A percentile compares a stretch with the other conserved stretches of the same genome.
Evolutionary conservation across 2,888 invertebrate genomes (phyloP).

Genomic region (Lingula anatina): DNA sequence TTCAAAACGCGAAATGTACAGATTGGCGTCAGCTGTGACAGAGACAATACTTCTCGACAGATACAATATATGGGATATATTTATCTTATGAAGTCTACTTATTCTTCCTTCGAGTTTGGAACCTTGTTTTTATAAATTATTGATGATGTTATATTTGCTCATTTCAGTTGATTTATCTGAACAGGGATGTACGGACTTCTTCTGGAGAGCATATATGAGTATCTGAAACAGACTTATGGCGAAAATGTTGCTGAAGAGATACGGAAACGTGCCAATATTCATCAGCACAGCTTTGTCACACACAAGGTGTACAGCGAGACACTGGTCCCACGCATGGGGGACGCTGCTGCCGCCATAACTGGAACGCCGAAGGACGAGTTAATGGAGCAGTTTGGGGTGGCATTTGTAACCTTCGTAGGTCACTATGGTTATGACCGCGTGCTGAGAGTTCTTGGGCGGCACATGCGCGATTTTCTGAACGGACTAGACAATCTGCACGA

Average conservation of each 20-base stretch:
- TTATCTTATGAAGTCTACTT: too few species aligned
- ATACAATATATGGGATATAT: too few species aligned
- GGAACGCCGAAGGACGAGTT: constrained; percentile 81
- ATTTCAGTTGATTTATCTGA: too few species aligned
- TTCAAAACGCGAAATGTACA: too few species aligned
- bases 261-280: constrained; percentile 76
- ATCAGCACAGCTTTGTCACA: constrained; percentile 68
- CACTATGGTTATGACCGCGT: constrained; percentile 85
- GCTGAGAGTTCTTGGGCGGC: constrained; percentile 63
- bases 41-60: too few species aligned
- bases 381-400: constrained; percentile 90
- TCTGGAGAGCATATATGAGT: constrained; percentile 88
- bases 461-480: constrained; percentile 92
- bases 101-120: too few species aligned
- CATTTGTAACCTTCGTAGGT: constrained; percentile 88
- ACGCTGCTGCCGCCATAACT: constrained; percentile 28
- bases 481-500: constrained; percentile 93
- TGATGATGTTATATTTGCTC: too few species aligned
- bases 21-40: too few species aligned
- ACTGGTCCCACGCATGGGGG: constrained; percentile 73
- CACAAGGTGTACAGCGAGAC: constrained; percentile 93
- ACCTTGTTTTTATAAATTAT: too few species aligned
- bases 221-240: constrained; percentile 87
- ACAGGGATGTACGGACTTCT: constrained; percentile 86
- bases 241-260: constrained; percentile 93